These are phyloP conservation scores for Eupeodes corollae DNA, from an alignment of 1,140 invertebrate species.

Conservation along the genomic window DNA sequence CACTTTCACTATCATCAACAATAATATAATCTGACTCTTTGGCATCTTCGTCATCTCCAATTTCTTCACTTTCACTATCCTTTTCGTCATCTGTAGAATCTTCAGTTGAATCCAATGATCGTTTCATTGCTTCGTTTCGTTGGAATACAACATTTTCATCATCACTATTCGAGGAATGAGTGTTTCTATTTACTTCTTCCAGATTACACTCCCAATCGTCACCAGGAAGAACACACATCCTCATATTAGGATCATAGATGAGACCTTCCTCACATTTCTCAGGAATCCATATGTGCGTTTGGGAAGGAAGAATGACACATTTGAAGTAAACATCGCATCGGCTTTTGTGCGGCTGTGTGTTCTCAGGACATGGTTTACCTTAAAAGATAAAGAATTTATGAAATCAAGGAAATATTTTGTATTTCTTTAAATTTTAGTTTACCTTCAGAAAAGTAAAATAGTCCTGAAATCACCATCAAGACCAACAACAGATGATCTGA, in stretches of 20 bases:
- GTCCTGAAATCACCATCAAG: constrained; percentile 10
- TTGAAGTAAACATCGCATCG: constrained; percentile 42
- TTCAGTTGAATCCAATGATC: background rate
- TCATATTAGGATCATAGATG: constrained; percentile 39
- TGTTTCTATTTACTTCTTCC: background rate
- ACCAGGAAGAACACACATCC: constrained; percentile 39
- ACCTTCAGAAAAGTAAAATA: constrained; percentile 34
- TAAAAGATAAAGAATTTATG: background rate
- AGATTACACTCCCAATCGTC: constrained; percentile 37
- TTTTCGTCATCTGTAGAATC: background rate
- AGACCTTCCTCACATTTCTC: constrained; percentile 40
- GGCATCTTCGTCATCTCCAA: background rate
- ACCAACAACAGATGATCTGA: background rate
- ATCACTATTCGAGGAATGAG: background rate
- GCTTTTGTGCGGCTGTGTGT: constrained; percentile 38
- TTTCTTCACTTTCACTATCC: background rate
- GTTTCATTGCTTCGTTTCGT: background rate
- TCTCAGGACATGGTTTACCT: constrained; percentile 39
- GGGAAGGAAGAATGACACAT: constrained; percentile 39
- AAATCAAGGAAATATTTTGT: background rate
- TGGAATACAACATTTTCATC: background rate
- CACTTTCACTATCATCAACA: constrained; percentile 21
- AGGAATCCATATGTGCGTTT: constrained; percentile 40
- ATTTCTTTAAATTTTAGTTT: constrained; percentile 2
- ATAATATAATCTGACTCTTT: constrained; percentile 16